These are phyloP conservation scores for Lophochroa leadbeateri DNA, from an alignment of 2,113 vertebrate genomes.

Conservation along the genomic window DNA sequence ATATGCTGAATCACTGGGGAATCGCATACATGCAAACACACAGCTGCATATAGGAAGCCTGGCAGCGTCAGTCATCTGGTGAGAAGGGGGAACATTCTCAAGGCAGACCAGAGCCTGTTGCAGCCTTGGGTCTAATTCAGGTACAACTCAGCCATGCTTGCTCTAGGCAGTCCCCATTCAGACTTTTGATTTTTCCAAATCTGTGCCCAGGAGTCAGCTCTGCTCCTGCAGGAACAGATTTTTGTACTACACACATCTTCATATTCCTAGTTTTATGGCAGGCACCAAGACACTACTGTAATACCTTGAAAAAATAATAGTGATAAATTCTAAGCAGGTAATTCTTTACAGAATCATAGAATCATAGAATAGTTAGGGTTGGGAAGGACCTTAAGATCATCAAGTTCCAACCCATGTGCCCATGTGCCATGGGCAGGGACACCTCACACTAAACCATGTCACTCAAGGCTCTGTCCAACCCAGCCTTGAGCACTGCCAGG, in stretches of 20 bases:
- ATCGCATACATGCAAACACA: neutral
- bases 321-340: neutral
- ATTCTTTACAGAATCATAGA: neutral
- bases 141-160: neutral
- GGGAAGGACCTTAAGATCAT: neutral
- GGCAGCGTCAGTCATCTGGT: neutral
- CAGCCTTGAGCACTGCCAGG: too few relatives aligned
- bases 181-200: neutral
- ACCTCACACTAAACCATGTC: too few relatives aligned
- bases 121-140: neutral
- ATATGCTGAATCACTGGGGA: rapidly evolving
- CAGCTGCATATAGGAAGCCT: neutral
- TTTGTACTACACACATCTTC: neutral
- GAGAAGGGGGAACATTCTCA: neutral
- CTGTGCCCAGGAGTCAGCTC: neutral
- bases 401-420: neutral
- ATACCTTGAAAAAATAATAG: neutral
- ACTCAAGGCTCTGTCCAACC: too few relatives aligned
- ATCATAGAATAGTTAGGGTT: neutral
- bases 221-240: neutral
- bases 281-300: neutral
- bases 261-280: neutral
- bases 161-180: neutral
- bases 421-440: too few relatives aligned
- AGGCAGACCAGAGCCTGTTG: neutral